Percentiles rank a stretch among this genome's conserved stretches.
phyloP scores from a whole-genome alignment of 2,888 invertebrate species.

The Eupithecia inturbata region DNA sequence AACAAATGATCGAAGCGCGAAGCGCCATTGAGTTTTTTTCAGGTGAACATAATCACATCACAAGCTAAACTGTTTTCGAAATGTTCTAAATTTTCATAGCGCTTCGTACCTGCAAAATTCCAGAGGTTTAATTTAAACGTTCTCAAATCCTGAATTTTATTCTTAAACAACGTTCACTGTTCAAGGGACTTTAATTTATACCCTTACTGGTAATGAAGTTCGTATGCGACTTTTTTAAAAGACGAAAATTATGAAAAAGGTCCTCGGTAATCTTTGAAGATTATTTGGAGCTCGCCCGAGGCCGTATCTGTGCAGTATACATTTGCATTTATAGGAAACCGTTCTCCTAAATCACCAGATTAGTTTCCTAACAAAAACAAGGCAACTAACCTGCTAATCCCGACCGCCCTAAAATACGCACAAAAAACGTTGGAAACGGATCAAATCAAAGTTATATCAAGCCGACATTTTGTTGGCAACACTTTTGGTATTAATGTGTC shows the following conservation, averaged over 20 bases:
- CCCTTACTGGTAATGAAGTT: constrained; percentile 17
- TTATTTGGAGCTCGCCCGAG: not conserved
- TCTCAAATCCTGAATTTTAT: constrained; percentile 23
- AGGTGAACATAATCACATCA: constrained; percentile 2
- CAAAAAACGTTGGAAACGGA: constrained; percentile 37
- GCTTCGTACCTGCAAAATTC: constrained; percentile 29
- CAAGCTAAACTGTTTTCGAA: constrained; percentile 4
- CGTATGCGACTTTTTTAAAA: constrained; percentile 14
- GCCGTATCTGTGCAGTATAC: constrained; percentile 2
- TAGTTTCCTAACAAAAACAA: constrained; percentile 33
- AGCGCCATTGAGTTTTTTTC: not conserved
- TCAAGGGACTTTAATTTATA: constrained; percentile 23
- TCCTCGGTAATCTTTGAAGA: constrained; percentile 7
- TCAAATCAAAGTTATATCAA: constrained; percentile 39
- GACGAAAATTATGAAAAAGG: constrained; percentile 12
- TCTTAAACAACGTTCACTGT: constrained; percentile 29
- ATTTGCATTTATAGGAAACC: constrained; percentile 5
- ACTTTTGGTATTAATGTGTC: constrained; percentile 50
- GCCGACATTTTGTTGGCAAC: constrained; percentile 38
- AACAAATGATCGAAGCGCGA: not conserved
- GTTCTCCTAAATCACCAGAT: constrained; percentile 27
- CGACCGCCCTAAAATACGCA: constrained; percentile 24
- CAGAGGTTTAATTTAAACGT: constrained; percentile 30
- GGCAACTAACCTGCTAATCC: constrained; percentile 33
- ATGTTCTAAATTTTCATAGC: constrained; percentile 15